Base-by-base conservation (phyloP, 2,797 vertebrate genomes). In the Semaprochilodus insignis region DNA sequence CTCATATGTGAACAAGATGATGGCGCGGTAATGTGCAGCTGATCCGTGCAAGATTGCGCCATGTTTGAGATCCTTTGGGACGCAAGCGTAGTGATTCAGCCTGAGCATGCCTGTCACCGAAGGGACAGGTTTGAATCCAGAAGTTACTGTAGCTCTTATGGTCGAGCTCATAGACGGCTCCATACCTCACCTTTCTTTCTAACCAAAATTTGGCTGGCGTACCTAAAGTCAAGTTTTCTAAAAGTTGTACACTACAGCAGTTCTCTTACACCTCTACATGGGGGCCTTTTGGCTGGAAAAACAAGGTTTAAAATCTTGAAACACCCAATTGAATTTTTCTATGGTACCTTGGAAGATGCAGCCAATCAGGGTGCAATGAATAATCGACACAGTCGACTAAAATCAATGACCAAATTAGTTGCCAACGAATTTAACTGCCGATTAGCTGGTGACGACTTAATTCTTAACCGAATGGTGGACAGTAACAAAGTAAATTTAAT, bases 1-100 rank as follows among this genome's bases (percentile, higher is more conserved):
- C 93, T 93, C 90, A 93, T 92, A 93, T 93, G 92, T 89, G 92
- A 94, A 91, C 89, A 87, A 92, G 92, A 93, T 92, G 95, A 95
- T 93, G 90, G 93, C 81, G 31, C 75, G 54, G 85, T 86, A 90
- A 94, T 94, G 92, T 91, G 90, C 92, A 90, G 93, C 94, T 94
- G 90, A 85, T 87, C 87, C 85, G 85, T 89, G 83, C 83, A 80
- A 85, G 83, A 85, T 83, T 85, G 86, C 79, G 76, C 78, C 83
- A 66, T 84, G 86, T 83, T 85, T 81, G 51, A 80, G 87, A 83
- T 86, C 87, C 87, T 88, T 52, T 36, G 88, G 88, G 86, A 87
- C 85, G 81, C 77, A 59, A 82, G 75, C 34, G 40, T 83, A 80
- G 77, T 78, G 81, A 78, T 87, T 78, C 81, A 83, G 85, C 76